Evolutionary conservation across 2,797 vertebrate genomes (phyloP).

Genomic region (Oreochromis mossambicus): DNA sequence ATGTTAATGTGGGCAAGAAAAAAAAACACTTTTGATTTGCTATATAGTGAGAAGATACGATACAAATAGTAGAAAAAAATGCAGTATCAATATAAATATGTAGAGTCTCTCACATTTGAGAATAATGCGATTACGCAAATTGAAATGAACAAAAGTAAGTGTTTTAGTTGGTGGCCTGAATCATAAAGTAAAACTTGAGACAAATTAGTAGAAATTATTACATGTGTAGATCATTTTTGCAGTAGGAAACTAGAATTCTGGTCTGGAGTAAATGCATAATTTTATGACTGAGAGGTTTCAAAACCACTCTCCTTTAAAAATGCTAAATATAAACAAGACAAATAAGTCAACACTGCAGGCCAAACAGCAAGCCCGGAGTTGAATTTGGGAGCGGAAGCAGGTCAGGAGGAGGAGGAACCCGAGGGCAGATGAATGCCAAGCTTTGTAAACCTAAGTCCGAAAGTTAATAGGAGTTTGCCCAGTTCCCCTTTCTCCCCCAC

Average conservation of each 20-base stretch:
- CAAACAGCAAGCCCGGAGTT: constrained; percentile 29
- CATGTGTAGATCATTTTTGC: neutral
- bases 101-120: neutral
- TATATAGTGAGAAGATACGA: neutral
- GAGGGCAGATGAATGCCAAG: constrained; percentile 70
- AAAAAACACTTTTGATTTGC: neutral
- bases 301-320: constrained; percentile 53
- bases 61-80: neutral
- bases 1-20: neutral
- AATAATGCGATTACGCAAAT: neutral
- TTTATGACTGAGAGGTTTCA: constrained; percentile 39
- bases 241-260: neutral
- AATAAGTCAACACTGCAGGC: constrained; percentile 62
- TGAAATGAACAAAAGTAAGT: neutral
- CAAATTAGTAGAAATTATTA: neutral
- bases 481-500: constrained; percentile 43
- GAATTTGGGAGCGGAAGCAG: constrained; percentile 66
- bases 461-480: constrained; percentile 67
- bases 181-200: constrained; percentile 45
- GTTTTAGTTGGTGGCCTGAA: neutral
- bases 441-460: constrained; percentile 71
- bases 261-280: constrained; percentile 24
- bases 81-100: neutral
- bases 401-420: constrained; percentile 63
- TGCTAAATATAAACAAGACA: constrained; percentile 73